Evolutionary conservation across 2,113 vertebrate species (phyloP), one percentile per base, ranked within the genome.

Genomic region (Gallinago jamesoni): DNA sequence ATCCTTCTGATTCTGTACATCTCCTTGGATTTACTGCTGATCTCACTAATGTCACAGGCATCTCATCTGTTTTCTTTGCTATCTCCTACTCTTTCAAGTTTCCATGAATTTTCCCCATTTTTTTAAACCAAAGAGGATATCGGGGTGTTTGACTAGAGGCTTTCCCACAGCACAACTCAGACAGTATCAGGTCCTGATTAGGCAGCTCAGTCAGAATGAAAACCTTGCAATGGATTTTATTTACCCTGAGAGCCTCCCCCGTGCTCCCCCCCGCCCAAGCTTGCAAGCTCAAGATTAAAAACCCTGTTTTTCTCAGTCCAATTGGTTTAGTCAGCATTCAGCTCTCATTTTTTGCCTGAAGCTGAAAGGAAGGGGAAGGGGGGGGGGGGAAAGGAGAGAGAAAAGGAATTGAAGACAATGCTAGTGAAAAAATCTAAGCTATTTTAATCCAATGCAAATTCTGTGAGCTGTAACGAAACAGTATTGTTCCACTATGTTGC

Each of bases 381-480:
- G 50, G 23, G n/a, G 4, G 24, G 39, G 9, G 24, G 33, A 19
- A 17, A 24, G 41, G 41, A 43, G 23, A 47, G 67, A 43, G 67
- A 57, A 72, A 69, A 93, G 66, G 53, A 73, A 87, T 15, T 81
- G 56, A 91, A 96, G 50, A 90, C 64, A 93, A 83, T 27, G 45
- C 48, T 79, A 79, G 66, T 52, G 80, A 95, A 93, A 93, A 90
- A 91, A 95, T 82, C 15, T 28, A 27, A 93, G 53, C 80, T 95
- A 96, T 96, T 94, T 97, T 93, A 97, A 95, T 93, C 73, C 81
- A 33, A 27, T 81, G 90, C 87, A 91, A 93, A 94, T 88, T 75
- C 50, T 81, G 78, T 75, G 81, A 92, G 94, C 74, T 62, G 82
- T 59, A 85, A 75, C 3, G 64, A 95, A 91, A 63, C 77, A 2